Conservation (phyloP, 2,888 invertebrate species). For the Volucella inflata region DNA sequence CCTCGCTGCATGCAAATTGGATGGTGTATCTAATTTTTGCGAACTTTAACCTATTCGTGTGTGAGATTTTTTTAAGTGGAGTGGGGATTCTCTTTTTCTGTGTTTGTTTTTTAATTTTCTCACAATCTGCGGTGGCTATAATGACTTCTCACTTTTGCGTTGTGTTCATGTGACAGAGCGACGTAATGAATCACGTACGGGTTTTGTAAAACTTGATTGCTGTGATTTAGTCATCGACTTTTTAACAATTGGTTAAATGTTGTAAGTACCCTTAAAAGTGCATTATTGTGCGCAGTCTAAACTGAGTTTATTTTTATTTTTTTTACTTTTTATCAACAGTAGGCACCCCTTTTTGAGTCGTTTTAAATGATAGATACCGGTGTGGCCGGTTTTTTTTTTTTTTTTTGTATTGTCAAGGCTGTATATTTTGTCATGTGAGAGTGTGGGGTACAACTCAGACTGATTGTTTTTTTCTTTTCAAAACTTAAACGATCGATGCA, state of each 20-base stretch:
- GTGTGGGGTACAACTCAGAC: too few relatives aligned
- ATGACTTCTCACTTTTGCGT: conserved; percentile 28
- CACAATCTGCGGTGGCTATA: conserved; percentile 44
- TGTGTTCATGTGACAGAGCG: neutral
- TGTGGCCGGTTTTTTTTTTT: neutral
- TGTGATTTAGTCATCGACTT: conserved; percentile 12
- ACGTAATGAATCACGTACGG: conserved; percentile 22
- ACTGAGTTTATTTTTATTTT: too few relatives aligned
- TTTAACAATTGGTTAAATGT: neutral
- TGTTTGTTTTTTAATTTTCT: conserved; percentile 50
- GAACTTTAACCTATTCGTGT: conserved; percentile 67
- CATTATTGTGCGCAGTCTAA: neutral
- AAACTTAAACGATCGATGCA: too few relatives aligned
- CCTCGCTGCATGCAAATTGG: conserved; percentile 49
- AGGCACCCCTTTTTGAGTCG: too few relatives aligned
- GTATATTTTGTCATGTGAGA: too few relatives aligned
- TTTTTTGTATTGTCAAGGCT: too few relatives aligned
- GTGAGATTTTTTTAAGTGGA: neutral
- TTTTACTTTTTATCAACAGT: too few relatives aligned
- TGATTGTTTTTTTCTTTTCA: too few relatives aligned
- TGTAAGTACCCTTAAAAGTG: neutral
- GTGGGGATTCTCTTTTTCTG: conserved; percentile 14
- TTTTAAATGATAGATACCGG: neutral
- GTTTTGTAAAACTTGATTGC: conserved; percentile 49
- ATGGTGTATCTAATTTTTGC: conserved; percentile 58